A percentile compares a stretch with the other conserved stretches of the same genome.
Conservation (phyloP, 2,113 vertebrate species). For the Bucco capensis region DNA sequence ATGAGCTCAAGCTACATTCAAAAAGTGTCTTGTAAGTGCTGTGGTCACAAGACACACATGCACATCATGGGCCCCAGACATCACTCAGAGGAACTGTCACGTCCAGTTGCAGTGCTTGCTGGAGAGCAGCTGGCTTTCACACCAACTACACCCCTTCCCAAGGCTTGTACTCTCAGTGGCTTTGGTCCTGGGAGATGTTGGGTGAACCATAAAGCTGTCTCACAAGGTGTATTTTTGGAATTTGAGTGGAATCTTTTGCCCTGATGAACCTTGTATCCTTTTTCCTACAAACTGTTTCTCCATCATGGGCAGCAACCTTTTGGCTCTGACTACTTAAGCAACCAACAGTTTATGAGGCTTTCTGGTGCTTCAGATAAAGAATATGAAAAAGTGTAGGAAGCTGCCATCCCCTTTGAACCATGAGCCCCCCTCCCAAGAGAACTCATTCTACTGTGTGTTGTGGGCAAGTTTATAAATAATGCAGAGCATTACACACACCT, state of each 20-base stretch:
- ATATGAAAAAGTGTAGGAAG: neutral
- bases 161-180: neutral
- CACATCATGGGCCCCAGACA: accelerated
- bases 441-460: neutral
- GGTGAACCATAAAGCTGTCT: neutral
- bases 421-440: neutral
- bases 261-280: neutral
- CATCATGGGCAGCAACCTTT: neutral
- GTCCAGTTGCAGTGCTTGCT: neutral
- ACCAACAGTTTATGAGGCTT: neutral
- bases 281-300: neutral
- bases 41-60: neutral
- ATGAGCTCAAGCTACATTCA: neutral
- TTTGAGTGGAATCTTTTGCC: conserved; percentile 4
- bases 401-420: neutral
- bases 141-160: neutral
- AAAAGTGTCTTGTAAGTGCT: neutral
- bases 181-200: neutral
- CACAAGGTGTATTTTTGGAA: neutral
- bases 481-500: neutral
- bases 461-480: conserved; percentile 2
- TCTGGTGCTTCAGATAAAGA: neutral
- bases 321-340: neutral
- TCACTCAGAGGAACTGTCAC: neutral
- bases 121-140: neutral